Evolutionary conservation across 2,797 vertebrate species (phyloP), one percentile per base, ranked within the genome.

Genomic region (Sebastes minor): DNA sequence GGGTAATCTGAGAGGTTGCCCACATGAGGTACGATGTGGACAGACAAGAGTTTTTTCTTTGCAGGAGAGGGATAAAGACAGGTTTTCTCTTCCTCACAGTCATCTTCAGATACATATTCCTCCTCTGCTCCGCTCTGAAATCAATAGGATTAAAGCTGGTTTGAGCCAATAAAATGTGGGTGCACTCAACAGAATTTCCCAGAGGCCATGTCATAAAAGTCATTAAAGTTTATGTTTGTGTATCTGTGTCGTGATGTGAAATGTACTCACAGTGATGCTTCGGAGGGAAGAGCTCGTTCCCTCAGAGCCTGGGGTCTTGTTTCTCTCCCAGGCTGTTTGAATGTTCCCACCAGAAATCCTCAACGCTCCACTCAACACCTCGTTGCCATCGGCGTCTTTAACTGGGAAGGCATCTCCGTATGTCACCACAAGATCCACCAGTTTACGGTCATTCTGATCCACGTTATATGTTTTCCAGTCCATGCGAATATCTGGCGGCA

Each of bases 401-500:
- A 91, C 85, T 0, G 98, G 97, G 84, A 98, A 98, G 14, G 92
- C 93, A 0, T 96, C 94, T 63, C 96, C 97, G 1, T 93, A 98
- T 0, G 93, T 77, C 78, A 97, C 81, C 82, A 97, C 46, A n/a
- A 98, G 78, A 64, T 99, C 98, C 84, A 99, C 83, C 79, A 97
- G 83, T 73, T 93, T 95, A 28, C 81, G 83, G 71, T 96, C 95
- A 0, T 88, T 91, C 13, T 80, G 55, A 27, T 97, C 95, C 0
- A 94, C 77, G 74, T 95, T 94, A 20, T 96, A 99, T 3, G 91
- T 95, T 89, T 97, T 90, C 97, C 97, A 99, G 93, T 99, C 97
- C 89, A 99, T 68, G 12, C 97, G 96, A 70, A 99, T 97, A 71
- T 98, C 99, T 99, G 86, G 20, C 18, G 55, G 53, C n/a, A 61